These are phyloP conservation scores for Encarsia formosa DNA, from an alignment of 2,888 invertebrate species.

Conservation along the genomic window DNA sequence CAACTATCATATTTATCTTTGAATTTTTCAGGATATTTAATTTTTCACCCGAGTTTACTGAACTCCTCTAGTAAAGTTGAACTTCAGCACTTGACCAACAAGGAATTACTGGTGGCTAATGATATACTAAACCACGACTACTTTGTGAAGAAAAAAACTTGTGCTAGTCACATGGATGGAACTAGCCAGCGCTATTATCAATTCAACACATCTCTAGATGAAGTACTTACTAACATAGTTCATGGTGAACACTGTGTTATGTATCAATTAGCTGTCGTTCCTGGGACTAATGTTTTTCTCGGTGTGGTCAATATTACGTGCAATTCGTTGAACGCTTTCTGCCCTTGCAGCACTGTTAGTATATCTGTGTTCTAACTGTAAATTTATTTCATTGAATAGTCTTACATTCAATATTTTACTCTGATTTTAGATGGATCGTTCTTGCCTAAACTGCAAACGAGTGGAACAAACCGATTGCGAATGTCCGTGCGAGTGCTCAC, in stretches of 20 bases:
- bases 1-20: not conserved
- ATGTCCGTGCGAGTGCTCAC: conserved; percentile 87
- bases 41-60: conserved; percentile 80
- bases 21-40: conserved; percentile 61
- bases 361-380: not conserved
- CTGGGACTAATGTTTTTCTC: conserved; percentile 83
- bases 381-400: not conserved
- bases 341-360: conserved; percentile 82
- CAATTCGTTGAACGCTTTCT: conserved; percentile 76
- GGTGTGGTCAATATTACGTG: conserved; percentile 86
- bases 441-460: conserved; percentile 86
- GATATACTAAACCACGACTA: conserved; percentile 83
- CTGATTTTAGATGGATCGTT: conserved; percentile 62
- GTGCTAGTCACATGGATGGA: conserved; percentile 79
- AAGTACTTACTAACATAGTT: conserved; percentile 75
- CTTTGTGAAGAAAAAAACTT: conserved; percentile 78
- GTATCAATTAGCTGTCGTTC: conserved; percentile 77
- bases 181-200: conserved; percentile 78
- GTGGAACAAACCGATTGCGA: conserved; percentile 95
- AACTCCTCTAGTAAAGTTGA: conserved; percentile 68
- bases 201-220: conserved; percentile 75
- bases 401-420: not conserved
- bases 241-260: conserved; percentile 85
- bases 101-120: conserved; percentile 84
- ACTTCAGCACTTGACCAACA: conserved; percentile 83